Conservation (phyloP, 1,140 invertebrate genomes). For the Drosophila repleta region DNA sequence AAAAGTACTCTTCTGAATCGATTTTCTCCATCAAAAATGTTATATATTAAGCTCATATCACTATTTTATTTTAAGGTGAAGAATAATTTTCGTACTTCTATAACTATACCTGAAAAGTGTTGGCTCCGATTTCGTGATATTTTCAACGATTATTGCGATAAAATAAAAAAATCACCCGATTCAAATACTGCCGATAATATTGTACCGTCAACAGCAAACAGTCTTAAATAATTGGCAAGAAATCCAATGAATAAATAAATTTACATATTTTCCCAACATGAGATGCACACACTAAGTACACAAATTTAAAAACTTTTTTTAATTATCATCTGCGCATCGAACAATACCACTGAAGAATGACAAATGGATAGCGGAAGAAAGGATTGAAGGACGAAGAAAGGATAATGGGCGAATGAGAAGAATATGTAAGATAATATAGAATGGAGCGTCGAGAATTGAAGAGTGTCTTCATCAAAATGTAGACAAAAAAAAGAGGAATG, state of each 20-base stretch:
- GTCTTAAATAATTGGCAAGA: conserved; percentile 70
- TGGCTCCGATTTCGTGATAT: conserved; percentile 98
- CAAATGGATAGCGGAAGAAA: too few relatives aligned
- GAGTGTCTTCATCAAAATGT: too few relatives aligned
- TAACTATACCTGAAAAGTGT: conserved; percentile 98
- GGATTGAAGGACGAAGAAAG: too few relatives aligned
- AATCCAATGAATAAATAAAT: conserved; percentile 22
- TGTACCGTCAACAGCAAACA: conserved; percentile 76
- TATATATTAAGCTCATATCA: not conserved
- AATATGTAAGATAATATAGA: too few relatives aligned
- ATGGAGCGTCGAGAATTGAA: too few relatives aligned
- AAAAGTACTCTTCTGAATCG: conserved; percentile 61
- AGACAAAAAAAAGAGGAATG: too few relatives aligned
- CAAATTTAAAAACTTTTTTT: conserved; percentile 7
- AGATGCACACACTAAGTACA: conserved; percentile 30
- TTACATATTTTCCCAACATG: conserved; percentile 6
- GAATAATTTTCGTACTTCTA: conserved; percentile 98
- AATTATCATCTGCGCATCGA: conserved; percentile 8
- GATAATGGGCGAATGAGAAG: too few relatives aligned
- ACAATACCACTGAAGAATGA: not conserved
- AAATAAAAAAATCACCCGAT: conserved; percentile 87
- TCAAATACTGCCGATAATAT: conserved; percentile 83
- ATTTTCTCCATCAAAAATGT: not conserved
- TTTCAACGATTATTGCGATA: conserved; percentile 97
- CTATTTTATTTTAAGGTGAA: conserved; percentile 89